phyloP scores from a whole-genome alignment of 2,888 invertebrate genomes.

The Blastobasis lacticolella region DNA sequence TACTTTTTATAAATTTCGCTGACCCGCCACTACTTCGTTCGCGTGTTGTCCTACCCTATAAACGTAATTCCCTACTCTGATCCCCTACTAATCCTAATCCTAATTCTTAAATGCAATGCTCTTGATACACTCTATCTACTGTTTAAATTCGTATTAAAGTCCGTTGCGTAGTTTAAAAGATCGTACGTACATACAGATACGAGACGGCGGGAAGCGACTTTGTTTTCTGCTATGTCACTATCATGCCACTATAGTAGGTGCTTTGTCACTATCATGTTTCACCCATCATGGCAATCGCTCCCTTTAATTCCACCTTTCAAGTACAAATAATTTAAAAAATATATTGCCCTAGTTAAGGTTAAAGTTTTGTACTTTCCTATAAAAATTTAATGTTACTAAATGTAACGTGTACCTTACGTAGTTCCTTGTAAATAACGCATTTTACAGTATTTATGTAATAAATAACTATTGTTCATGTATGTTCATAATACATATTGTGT shows the following conservation, averaged over 20 bases:
- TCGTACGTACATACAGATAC: too few relatives aligned
- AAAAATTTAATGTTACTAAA: not conserved
- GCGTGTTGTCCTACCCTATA: too few relatives aligned
- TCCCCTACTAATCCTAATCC: too few relatives aligned
- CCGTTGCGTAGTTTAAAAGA: too few relatives aligned
- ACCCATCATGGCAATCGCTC: not conserved
- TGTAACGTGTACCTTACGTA: not conserved
- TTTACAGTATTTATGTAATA: not conserved
- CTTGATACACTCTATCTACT: too few relatives aligned
- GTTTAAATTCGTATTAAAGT: too few relatives aligned
- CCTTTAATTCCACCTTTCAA: constrained; percentile 23
- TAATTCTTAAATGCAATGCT: too few relatives aligned
- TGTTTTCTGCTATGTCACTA: too few relatives aligned
- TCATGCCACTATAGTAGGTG: not conserved
- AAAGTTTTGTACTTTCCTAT: constrained; percentile 10
- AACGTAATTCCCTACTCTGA: too few relatives aligned
- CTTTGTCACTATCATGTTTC: not conserved
- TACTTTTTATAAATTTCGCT: too few relatives aligned
- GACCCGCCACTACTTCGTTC: too few relatives aligned
- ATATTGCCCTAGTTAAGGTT: constrained; percentile 13
- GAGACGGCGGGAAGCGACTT: too few relatives aligned
- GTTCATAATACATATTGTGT: constrained; percentile 13
- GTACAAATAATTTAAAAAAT: constrained; percentile 30
- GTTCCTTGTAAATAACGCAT: not conserved
- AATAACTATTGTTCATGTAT: not conserved